phyloP scores from a whole-genome alignment of 2,797 vertebrate species.

The Kryptolebias ocellatus region DNA sequence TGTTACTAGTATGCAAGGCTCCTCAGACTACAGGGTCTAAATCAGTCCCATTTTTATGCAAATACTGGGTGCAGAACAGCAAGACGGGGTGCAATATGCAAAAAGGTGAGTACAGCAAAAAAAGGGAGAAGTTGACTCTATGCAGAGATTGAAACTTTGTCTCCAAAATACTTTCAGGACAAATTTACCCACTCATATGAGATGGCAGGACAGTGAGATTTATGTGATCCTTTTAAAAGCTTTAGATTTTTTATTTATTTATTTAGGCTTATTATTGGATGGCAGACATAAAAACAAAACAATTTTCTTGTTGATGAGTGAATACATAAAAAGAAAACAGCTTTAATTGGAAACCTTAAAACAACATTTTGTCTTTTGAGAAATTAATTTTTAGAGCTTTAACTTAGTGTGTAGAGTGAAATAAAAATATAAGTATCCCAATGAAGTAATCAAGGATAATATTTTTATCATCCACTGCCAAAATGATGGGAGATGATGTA shows the following conservation, averaged over 20 bases:
- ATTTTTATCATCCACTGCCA: too few relatives aligned
- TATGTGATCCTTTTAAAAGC: constrained; percentile 15
- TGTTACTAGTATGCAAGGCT: constrained; percentile 31
- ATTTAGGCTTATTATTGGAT: constrained; percentile 17
- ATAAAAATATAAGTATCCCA: too few relatives aligned
- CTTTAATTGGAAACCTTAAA: constrained; percentile 4
- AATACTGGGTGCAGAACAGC: constrained; percentile 6
- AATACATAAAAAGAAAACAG: constrained; percentile 13
- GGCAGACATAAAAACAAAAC: constrained; percentile 10
- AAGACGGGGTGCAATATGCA: not conserved
- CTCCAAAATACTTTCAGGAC: not conserved
- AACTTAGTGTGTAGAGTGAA: not conserved
- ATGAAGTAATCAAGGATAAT: too few relatives aligned
- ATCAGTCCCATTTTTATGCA: constrained; percentile 17
- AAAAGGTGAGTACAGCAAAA: not conserved
- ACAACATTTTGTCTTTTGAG: not conserved
- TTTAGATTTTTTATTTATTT: constrained; percentile 8
- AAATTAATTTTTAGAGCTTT: not conserved
- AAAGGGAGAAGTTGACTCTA: constrained; percentile 12
- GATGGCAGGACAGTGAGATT: not conserved
- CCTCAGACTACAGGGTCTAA: constrained; percentile 4
- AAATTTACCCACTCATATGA: not conserved
- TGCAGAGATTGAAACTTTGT: not conserved
- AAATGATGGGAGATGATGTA: too few relatives aligned
- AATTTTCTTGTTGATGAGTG: constrained; percentile 18